Base-by-base conservation (phyloP, 2,797 vertebrate genomes). In the Oreochromis grahami region DNA sequence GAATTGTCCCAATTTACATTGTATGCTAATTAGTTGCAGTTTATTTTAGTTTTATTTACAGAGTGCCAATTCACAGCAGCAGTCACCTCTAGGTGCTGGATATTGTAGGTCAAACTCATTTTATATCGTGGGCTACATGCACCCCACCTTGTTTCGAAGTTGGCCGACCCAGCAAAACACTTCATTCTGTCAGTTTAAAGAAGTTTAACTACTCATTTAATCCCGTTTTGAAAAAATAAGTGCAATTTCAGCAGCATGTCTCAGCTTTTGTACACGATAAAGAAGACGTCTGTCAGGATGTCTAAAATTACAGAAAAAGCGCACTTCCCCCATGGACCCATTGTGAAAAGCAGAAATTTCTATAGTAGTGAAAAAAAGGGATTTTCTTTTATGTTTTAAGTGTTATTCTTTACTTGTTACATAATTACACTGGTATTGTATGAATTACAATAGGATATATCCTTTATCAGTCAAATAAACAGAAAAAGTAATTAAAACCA, bases 251-350 rank as follows among this genome's bases (percentile, higher is more conserved):
- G 58, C 58, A 36, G 32, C 58, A 36, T 1, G 9, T 63, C 17
- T 12, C 0, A 1, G 32, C 2, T 63, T 63, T 36, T 63, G 32
- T 63, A 0, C 32, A n/a, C 7, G 2, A 36, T 1, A n/a, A 12
- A 5, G 32, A 60, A 60, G 32, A 60, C 2, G 1, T n/a, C 32
- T 60, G 58, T 60, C 58, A 7, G 58, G 17, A 36, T 63, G 58
- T 63, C 58, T n/a, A 63, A 36, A 63, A 63, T 63, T n/a, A 63
- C 58, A n/a, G 32, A 63, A 63, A 63, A n/a, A 63, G 17, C 17
- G n/a, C 58, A 63, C 0, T 63, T 36, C 32, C 10, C 10, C 17
- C 17, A 3, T n/a, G 58, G 58, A 63, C 32, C 58, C 32, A 12
- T 36, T 63, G 58, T 36, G 32, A 63, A 63, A 63, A 36, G 32